Evolutionary conservation across 2,113 vertebrate species (phyloP), one percentile per base, ranked within the genome.

Genomic region (Stegostoma tigrinum): DNA sequence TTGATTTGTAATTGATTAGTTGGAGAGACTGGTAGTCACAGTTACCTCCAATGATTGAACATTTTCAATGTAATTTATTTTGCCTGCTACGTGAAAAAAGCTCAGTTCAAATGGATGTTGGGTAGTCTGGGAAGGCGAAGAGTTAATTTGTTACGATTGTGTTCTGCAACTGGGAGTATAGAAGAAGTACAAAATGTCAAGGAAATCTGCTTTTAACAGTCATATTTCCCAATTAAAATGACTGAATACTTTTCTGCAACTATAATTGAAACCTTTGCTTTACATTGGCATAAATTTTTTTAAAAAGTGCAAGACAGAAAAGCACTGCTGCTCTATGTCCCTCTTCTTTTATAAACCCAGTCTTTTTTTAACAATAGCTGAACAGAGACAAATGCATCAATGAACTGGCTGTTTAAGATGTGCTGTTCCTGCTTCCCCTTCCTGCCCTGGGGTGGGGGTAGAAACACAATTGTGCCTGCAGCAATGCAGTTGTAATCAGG

Each of bases 401-500:
- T 38, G 89, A 93, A 93, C 38, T 10, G 61, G 34, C 5, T 21
- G 0, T 66, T 66, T 91, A 34, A 61, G 61, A 90, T 61, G 89
- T 34, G 38, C 6, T 75, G 7, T 75, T 75, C 72, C 72, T 75
- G 72, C 27, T 42, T 23, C 80, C 87, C 42, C 19, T 45, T 55
- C 19, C 87, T 27, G 23, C 23, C 52, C 87, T 52, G 34, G 15
- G 15, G n/a, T 0, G 19, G 89, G 19, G 55, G 61, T 66, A 64
- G 89, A 19, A 93, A n/a, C 80, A 23, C 80, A 19, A 93, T 38
- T 93, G 55, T 66, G 17, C 61, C 61, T 66, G 89, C 68, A 34
- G 94, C 45, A 45, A 45, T 70, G 68, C 68, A 95, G 94, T 68
- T 75, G 94, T 24, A 95, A 52, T 95, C 94, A 72, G 94, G 68